Evolutionary conservation across 2,888 invertebrate genomes (phyloP).

Genomic region (Glyphotaelius pellucidus): DNA sequence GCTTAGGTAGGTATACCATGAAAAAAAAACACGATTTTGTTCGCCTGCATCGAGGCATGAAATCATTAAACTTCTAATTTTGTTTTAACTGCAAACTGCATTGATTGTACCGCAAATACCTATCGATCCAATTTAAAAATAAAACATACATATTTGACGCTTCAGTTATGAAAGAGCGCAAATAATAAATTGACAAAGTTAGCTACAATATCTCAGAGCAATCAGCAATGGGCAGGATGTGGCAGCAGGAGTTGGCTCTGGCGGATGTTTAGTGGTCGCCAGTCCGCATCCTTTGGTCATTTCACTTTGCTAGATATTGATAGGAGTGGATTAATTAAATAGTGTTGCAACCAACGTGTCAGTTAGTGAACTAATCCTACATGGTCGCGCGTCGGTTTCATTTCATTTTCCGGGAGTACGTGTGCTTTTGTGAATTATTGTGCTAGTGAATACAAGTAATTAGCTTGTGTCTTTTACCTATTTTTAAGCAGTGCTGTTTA

Average conservation of each 20-base stretch:
- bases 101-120: neutral
- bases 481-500: neutral
- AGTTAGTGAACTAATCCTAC: neutral
- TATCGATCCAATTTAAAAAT: neutral
- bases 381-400: neutral
- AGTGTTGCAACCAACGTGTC: neutral
- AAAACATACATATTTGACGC: neutral
- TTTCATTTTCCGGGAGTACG: neutral
- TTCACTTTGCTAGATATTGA: conserved; percentile 8
- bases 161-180: neutral
- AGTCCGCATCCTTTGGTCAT: conserved; percentile 42
- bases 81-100: neutral
- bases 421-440: neutral
- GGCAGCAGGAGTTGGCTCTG: neutral
- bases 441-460: neutral
- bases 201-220: conserved; percentile 16
- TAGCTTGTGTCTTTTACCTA: neutral
- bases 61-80: neutral
- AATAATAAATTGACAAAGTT: neutral
- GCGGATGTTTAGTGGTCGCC: conserved; percentile 31
- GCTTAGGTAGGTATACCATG: too few species aligned
- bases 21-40: neutral
- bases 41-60: neutral
- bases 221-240: conserved; percentile 32
- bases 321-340: conserved; percentile 18